Percentiles rank a stretch among this genome's conserved stretches.
phyloP scores from a whole-genome alignment of 2,113 vertebrate genomes.

The Upupa epops region DNA sequence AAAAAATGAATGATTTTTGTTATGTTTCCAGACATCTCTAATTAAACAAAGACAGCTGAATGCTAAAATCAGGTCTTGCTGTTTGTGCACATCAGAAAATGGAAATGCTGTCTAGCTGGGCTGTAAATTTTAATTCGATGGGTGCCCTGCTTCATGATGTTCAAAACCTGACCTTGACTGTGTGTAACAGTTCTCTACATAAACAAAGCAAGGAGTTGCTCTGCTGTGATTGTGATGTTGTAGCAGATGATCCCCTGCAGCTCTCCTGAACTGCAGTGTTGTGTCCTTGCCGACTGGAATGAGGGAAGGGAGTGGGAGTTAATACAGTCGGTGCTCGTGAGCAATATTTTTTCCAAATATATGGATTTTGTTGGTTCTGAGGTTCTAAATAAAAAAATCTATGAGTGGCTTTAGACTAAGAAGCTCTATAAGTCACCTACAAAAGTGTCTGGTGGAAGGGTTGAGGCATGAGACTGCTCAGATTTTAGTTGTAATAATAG shows the following conservation, averaged over 20 bases:
- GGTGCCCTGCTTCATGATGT: neutral
- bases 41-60: neutral
- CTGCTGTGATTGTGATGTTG: neutral
- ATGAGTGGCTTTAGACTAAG: neutral
- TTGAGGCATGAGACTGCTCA: rapidly evolving
- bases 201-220: neutral
- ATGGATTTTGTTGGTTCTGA: neutral
- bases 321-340: neutral
- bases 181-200: neutral
- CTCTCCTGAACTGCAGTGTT: neutral
- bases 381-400: neutral
- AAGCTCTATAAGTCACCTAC: neutral
- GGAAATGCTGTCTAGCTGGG: neutral
- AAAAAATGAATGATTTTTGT: neutral
- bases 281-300: neutral
- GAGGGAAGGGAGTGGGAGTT: neutral
- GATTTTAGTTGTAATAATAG: neutral
- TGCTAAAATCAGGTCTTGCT: neutral
- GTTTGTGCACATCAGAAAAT: neutral
- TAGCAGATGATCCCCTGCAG: neutral
- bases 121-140: neutral
- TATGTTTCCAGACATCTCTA: neutral
- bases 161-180: neutral
- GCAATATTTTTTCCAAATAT: neutral
- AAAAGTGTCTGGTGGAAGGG: neutral